Evolutionary conservation across 2,797 vertebrate genomes (phyloP).

Genomic region (Eulemur mongoz): DNA sequence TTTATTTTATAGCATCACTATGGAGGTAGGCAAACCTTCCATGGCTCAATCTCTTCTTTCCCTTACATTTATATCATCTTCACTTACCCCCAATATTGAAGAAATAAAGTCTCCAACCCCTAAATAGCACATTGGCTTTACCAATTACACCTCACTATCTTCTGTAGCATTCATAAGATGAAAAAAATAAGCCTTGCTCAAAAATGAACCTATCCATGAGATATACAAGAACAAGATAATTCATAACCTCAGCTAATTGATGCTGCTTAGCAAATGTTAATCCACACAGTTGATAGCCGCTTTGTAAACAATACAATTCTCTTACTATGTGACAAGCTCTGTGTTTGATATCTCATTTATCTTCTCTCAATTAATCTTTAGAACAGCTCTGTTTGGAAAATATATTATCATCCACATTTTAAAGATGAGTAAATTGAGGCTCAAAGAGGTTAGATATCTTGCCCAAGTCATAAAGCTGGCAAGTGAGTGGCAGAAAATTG

Average conservation of each 20-base stretch:
- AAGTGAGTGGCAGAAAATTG: slow-evolving; percentile 4
- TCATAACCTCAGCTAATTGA: background rate
- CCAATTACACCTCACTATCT: slow-evolving; percentile 15
- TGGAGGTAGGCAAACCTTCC: background rate
- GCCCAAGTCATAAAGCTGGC: background rate
- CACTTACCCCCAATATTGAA: slow-evolving; percentile 12
- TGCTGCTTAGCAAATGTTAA: background rate
- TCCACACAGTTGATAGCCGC: background rate
- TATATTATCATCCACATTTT: slow-evolving; percentile 27
- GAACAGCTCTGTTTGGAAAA: background rate
- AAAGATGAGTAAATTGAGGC: background rate
- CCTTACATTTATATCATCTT: slow-evolving; percentile 6
- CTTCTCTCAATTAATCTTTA: background rate
- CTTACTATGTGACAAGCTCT: background rate
- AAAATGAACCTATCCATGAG: slow-evolving; percentile 16
- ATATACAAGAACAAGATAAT: slow-evolving; percentile 15
- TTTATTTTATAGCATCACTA: slow-evolving; percentile 44
- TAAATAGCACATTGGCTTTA: background rate
- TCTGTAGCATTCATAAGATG: slow-evolving; percentile 31
- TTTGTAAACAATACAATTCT: slow-evolving; percentile 32
- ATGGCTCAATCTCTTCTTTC: slow-evolving; percentile 1
- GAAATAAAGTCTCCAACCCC: slow-evolving; percentile 1
- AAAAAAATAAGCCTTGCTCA: slow-evolving; percentile 38
- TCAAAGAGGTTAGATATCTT: background rate
- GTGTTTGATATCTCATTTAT: slow-evolving; percentile 19